Percentiles rank a stretch among this genome's conserved stretches.
Evolutionary conservation across 2,888 invertebrate species (phyloP).

Genomic region (Hydraecia micacea): DNA sequence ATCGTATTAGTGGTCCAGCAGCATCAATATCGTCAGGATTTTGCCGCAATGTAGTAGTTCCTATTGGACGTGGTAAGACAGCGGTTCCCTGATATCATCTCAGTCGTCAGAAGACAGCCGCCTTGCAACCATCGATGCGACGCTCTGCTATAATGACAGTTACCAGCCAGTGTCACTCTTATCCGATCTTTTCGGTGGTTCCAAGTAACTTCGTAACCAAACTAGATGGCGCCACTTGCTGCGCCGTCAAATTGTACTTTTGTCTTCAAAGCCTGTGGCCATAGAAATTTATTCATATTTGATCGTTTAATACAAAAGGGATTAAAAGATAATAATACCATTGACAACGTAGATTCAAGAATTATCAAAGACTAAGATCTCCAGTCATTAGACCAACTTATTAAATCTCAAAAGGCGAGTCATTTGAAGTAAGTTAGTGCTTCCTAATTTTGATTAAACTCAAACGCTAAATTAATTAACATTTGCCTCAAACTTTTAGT

Average conservation of each 20-base stretch:
- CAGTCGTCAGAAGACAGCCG: no score
- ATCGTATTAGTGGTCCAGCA: background rate
- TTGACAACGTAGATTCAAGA: conserved; percentile 5
- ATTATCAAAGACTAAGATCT: conserved; percentile 9
- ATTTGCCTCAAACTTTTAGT: conserved; percentile 39
- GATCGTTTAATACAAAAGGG: background rate
- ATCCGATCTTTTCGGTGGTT: no score
- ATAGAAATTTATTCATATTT: conserved; percentile 1
- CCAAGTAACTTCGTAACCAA: no score
- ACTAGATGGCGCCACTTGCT: no score
- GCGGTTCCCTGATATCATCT: no score
- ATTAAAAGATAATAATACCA: conserved; percentile 23
- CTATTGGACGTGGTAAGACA: no score
- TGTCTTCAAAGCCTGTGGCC: background rate
- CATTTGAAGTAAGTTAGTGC: conserved; percentile 41
- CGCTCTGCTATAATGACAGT: no score
- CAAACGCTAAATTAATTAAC: conserved; percentile 53
- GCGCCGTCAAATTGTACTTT: background rate
- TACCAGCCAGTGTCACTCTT: no score
- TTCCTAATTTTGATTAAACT: conserved; percentile 51
- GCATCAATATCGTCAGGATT: no score
- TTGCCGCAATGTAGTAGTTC: no score
- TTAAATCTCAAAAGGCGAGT: conserved; percentile 44
- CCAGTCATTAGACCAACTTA: conserved; percentile 32
- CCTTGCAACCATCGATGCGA: no score